Conservation (phyloP, 2,113 vertebrate genomes). For the Murina feae region DNA sequence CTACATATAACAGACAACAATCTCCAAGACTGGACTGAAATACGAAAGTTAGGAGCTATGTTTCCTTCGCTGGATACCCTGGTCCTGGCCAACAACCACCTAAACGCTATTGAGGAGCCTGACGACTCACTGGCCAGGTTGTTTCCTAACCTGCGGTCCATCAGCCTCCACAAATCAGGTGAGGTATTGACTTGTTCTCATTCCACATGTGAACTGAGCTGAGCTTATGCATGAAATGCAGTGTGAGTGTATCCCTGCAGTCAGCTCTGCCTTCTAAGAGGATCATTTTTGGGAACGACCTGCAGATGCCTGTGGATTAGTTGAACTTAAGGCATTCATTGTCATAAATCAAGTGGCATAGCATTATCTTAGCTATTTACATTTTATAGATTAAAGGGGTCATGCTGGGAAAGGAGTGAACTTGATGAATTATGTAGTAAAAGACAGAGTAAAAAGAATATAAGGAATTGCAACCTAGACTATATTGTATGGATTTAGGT, state of each 20-base stretch:
- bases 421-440: background rate
- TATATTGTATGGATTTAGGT: background rate
- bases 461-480: background rate
- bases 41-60: constrained; percentile 93
- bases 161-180: constrained; percentile 99
- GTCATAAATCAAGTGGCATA: constrained; percentile 21
- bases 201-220: background rate
- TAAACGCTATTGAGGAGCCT: constrained; percentile 88
- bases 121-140: constrained; percentile 87
- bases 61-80: constrained; percentile 91
- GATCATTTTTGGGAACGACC: background rate
- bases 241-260: background rate
- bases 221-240: background rate
- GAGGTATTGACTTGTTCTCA: constrained; percentile 41
- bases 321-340: constrained; percentile 17
- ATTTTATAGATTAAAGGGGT: background rate
- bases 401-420: background rate
- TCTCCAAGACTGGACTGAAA: constrained; percentile 93
- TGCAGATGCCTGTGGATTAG: background rate
- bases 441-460: background rate
- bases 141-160: constrained; percentile 92
- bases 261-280: background rate
- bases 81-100: constrained; percentile 93
- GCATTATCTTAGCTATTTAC: background rate
- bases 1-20: constrained; percentile 98